phyloP scores from a whole-genome alignment of 2,888 invertebrate species.

The Andrena dorsata region DNA sequence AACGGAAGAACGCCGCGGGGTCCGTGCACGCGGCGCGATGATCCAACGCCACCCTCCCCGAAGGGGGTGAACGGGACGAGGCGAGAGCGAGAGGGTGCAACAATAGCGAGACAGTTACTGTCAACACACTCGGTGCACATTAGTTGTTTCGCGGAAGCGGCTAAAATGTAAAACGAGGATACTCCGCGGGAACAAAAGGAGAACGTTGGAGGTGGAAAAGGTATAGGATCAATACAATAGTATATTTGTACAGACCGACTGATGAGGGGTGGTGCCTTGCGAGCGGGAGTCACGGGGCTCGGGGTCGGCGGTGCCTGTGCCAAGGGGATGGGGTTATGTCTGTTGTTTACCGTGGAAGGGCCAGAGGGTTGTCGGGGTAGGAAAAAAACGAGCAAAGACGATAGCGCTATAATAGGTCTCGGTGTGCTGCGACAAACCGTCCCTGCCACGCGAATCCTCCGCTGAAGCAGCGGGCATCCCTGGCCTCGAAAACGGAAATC shows the following conservation, averaged over 20 bases:
- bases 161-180: slow-evolving; percentile 80
- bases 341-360: slow-evolving; percentile 74
- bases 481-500: slow-evolving; percentile 7
- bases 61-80: slow-evolving; percentile 42
- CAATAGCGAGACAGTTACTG: slow-evolving; percentile 78
- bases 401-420: slow-evolving; percentile 70
- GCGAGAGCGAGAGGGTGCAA: slow-evolving; percentile 69
- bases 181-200: slow-evolving; percentile 78
- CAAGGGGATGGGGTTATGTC: slow-evolving; percentile 55
- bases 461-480: slow-evolving; percentile 13
- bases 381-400: slow-evolving; percentile 72
- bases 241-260: slow-evolving; percentile 81
- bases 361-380: slow-evolving; percentile 59
- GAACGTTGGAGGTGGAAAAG: slow-evolving; percentile 69
- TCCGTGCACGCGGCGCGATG: slow-evolving; percentile 68
- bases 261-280: slow-evolving; percentile 79
- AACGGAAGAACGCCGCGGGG: slow-evolving; percentile 75
- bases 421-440: slow-evolving; percentile 61
- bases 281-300: slow-evolving; percentile 69
- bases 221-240: slow-evolving; percentile 82
- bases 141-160: slow-evolving; percentile 82
- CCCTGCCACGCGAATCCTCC: slow-evolving; percentile 45
- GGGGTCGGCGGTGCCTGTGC: slow-evolving; percentile 64
- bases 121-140: slow-evolving; percentile 79
- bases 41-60: slow-evolving; percentile 61